Base-by-base conservation (phyloP, 1,140 invertebrate species). In the Choristoneura fumiferana region DNA sequence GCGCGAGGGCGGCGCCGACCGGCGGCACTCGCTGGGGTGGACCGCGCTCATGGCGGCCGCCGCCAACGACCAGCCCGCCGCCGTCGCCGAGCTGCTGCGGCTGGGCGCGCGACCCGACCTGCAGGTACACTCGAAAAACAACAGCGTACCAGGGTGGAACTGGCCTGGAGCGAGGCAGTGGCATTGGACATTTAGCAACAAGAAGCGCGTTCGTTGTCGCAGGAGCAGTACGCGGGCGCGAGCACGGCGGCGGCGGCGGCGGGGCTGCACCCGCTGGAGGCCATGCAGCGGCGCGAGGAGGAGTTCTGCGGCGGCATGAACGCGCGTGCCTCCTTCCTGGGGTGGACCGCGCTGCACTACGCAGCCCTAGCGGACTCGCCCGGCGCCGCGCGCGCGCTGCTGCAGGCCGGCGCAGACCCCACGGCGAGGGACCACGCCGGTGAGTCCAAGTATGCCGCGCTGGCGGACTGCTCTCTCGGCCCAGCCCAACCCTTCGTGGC, bases 311-410 rank as follows among this genome's bases (percentile, higher is more conserved):
- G 94, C 65, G 76, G 91, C 17, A 90, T 98, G 58, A 96, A 95
- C 71, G 93, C 90, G 61, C 91, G 92, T 71, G 95, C 94, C 0
- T 93, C 92, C 8, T 98, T 96, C 78, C 90, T 93, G 61, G 96
- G 96, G 13, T 97, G 96, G 84, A 98, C 97, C 54, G 93, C 96
- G 39, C 90, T 98, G 38, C 97, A 98, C 85, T 98, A 98, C 91
- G 96, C 96, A 12, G 95, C 94, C 38, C 85, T 98, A 29, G 90
- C 92, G 9, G 94, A 97, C 88, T 93, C 94, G 70, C 71, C 90
- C 14, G 90, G 90, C 12, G 92, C 93, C 49, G 91, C 93, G 0
- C 81, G 89, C 67, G 78, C 91, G 22, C 86, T 95, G 40, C 76
- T 95, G n/a, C 91, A 93, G 22, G 88, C 84, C 63, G 94, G 94